Conservation (phyloP, 2,888 invertebrate genomes). For the Lepidonotus clava region DNA sequence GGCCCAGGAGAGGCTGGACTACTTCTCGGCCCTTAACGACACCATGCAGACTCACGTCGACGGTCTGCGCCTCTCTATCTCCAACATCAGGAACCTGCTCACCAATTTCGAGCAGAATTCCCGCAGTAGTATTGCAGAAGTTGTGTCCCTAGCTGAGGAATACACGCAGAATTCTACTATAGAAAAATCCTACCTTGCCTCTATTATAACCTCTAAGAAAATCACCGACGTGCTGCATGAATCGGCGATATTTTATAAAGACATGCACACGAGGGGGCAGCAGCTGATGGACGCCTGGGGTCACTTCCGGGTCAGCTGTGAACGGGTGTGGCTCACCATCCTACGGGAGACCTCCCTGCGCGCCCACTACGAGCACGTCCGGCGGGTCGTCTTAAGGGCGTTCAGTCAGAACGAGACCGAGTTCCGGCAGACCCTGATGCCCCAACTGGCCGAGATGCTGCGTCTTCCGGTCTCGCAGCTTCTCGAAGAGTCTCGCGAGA, state of each 20-base stretch:
- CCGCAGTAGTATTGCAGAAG: background rate
- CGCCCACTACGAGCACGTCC: background rate
- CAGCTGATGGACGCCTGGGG: constrained; percentile 30
- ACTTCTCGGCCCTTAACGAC: background rate
- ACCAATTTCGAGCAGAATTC: background rate
- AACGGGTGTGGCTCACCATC: constrained; percentile 1
- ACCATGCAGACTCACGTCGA: constrained; percentile 26
- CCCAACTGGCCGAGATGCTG: background rate
- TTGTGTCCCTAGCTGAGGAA: background rate
- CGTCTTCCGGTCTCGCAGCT: background rate
- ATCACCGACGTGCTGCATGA: background rate
- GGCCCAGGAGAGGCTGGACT: background rate
- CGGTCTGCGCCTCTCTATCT: background rate
- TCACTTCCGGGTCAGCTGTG: background rate
- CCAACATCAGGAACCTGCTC: background rate
- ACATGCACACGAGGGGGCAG: constrained; percentile 17
- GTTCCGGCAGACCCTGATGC: background rate
- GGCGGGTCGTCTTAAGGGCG: background rate
- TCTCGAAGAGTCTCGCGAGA: background rate
- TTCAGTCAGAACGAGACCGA: constrained; percentile 3
- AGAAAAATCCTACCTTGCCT: background rate
- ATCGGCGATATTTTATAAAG: background rate
- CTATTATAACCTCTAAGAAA: background rate
- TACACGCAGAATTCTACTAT: background rate
- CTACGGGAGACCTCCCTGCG: constrained; percentile 5